Conservation (phyloP, 2,113 vertebrate genomes). For the Lonchura striata region DNA sequence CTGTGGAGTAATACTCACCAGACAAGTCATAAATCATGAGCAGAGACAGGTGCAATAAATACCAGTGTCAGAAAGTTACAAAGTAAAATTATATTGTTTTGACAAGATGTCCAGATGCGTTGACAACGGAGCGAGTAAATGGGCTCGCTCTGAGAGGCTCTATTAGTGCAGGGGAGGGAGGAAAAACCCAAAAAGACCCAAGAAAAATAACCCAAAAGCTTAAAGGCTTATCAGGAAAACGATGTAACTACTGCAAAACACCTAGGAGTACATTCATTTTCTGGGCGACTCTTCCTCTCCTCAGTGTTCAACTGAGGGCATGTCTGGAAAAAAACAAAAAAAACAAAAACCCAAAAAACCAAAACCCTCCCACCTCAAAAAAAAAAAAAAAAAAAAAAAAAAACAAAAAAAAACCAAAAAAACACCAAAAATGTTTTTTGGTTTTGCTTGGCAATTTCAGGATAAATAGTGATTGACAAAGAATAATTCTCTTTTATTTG, state of each 20-base stretch:
- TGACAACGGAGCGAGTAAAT: constrained; percentile 73
- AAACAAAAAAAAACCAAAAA: too few relatives aligned
- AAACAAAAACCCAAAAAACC: not conserved
- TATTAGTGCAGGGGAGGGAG: not conserved
- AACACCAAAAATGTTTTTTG: not conserved
- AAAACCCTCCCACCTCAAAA: too few relatives aligned
- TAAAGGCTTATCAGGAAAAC: constrained; percentile 52
- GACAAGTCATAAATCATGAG: constrained; percentile 91
- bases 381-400: too few relatives aligned
- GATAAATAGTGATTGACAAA: not conserved
- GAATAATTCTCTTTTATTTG: not conserved
- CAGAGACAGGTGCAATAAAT: constrained; percentile 83
- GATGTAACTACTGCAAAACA: constrained; percentile 27
- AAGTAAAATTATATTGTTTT: constrained; percentile 87
- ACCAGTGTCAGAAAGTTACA: constrained; percentile 82
- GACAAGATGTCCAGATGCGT: constrained; percentile 83
- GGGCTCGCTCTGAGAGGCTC: constrained; percentile 49
- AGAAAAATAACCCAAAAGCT: constrained; percentile 48
- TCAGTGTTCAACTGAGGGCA: too few relatives aligned
- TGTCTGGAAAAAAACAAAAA: not conserved
- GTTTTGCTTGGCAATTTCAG: not conserved
- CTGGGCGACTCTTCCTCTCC: not conserved
- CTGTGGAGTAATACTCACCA: constrained; percentile 81
- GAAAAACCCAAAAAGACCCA: not conserved
- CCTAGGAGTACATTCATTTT: not conserved